Percentiles rank a stretch among this genome's conserved stretches.
phyloP scores from a whole-genome alignment of 2,888 invertebrate species.

The Volucella zonaria region DNA sequence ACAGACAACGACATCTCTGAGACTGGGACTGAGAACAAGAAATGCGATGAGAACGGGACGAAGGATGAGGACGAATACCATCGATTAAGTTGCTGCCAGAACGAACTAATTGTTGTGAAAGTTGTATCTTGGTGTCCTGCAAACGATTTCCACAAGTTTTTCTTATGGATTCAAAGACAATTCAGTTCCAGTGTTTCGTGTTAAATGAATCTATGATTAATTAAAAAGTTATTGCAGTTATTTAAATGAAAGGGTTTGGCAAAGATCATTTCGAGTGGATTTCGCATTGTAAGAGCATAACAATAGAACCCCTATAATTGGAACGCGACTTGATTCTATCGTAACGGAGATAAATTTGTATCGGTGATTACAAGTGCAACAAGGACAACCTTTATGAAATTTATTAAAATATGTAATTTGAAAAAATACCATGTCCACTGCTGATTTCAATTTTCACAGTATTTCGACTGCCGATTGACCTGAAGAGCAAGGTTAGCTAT shows the following conservation, averaged over 20 bases:
- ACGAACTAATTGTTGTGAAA: constrained; percentile 16
- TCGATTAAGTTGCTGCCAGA: constrained; percentile 6
- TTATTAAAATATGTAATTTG: too few species aligned
- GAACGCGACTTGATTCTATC: too few species aligned
- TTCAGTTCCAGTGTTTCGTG: constrained; percentile 16
- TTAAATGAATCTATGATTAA: constrained; percentile 27
- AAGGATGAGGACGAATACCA: not conserved
- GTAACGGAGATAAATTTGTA: too few species aligned
- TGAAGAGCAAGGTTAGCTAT: too few species aligned
- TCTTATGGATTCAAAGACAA: constrained; percentile 3
- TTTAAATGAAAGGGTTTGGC: not conserved
- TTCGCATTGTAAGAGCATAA: not conserved
- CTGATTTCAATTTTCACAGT: too few species aligned
- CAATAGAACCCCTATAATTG: too few species aligned
- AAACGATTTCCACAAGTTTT: constrained; percentile 10
- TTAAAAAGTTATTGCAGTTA: constrained; percentile 25
- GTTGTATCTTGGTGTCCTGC: not conserved
- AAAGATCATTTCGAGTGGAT: not conserved
- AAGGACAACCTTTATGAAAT: too few species aligned
- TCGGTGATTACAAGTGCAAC: too few species aligned
- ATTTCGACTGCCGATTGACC: too few species aligned
- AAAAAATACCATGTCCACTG: too few species aligned
- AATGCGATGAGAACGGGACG: not conserved
- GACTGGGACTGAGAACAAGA: too few species aligned
- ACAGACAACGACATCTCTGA: too few species aligned